A percentile compares a stretch with the other conserved stretches of the same genome.
Evolutionary conservation across 2,797 vertebrate species (phyloP).

Genomic region (Siniperca scherzeri): DNA sequence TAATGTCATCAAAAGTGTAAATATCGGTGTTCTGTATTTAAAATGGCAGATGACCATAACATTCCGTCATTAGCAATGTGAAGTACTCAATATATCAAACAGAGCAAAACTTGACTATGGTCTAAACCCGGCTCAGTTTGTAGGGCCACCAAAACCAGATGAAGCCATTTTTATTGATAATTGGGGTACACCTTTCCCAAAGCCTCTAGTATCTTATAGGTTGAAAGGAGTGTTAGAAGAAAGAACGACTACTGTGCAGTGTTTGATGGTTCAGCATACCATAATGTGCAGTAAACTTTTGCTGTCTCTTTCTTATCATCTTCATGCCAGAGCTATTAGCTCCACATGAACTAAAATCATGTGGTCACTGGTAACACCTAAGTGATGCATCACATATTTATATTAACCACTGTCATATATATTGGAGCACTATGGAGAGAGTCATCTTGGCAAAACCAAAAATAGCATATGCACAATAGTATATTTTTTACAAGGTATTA

Average conservation of each 20-base stretch:
- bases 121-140: background rate
- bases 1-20: background rate
- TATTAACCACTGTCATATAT: slow-evolving; percentile 28
- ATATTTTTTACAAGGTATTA: slow-evolving; percentile 50
- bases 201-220: background rate
- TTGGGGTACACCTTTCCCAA: background rate
- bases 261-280: slow-evolving; percentile 1
- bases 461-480: slow-evolving; percentile 45
- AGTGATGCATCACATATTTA: slow-evolving; percentile 28
- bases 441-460: slow-evolving; percentile 39
- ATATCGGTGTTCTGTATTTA: background rate
- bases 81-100: background rate
- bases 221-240: background rate
- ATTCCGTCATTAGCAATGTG: background rate
- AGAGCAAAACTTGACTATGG: background rate
- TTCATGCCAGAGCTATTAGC: slow-evolving; percentile 12
- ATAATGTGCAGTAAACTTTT: slow-evolving; percentile 18
- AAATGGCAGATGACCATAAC: background rate
- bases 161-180: background rate
- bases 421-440: background rate
- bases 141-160: background rate
- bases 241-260: background rate
- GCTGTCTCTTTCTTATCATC: background rate
- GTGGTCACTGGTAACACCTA: background rate
- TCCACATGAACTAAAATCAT: slow-evolving; percentile 32